These are phyloP conservation scores for Phrynocephalus versicolor DNA, from an alignment of 2,113 vertebrate genomes.

Conservation along the genomic window DNA sequence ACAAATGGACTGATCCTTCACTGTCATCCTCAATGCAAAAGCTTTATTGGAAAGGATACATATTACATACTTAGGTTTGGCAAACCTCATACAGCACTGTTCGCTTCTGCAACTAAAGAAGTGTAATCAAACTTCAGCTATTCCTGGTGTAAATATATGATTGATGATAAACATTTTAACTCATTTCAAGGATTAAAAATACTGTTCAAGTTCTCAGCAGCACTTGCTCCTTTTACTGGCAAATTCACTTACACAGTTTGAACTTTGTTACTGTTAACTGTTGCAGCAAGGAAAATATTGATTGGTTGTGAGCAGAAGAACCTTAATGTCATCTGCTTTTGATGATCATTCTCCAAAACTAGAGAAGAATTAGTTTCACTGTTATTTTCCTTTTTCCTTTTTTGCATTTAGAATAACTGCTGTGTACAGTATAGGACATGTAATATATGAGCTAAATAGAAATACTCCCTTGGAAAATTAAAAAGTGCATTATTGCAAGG, in stretches of 20 bases:
- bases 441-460: conserved; percentile 24
- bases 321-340: neutral
- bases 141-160: neutral
- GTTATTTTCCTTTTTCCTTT: conserved; percentile 35
- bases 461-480: conserved; percentile 22
- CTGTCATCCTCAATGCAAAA: neutral
- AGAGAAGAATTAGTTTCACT: neutral
- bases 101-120: neutral
- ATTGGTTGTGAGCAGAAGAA: conserved; percentile 19
- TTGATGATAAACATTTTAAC: neutral
- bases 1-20: neutral
- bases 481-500: conserved; percentile 40
- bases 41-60: neutral
- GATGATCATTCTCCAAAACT: neutral
- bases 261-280: conserved; percentile 21
- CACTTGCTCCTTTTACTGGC: conserved; percentile 23
- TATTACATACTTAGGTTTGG: neutral
- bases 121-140: neutral
- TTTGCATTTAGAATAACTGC: neutral
- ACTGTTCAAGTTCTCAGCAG: neutral
- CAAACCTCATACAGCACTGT: neutral
- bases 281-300: conserved; percentile 15
- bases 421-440: conserved; percentile 1
- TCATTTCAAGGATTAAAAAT: conserved; percentile 16
- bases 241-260: conserved; percentile 21